Percentiles rank a stretch among this genome's conserved stretches.
Evolutionary conservation across 2,113 vertebrate genomes (phyloP).

Genomic region (Colaptes auratus): DNA sequence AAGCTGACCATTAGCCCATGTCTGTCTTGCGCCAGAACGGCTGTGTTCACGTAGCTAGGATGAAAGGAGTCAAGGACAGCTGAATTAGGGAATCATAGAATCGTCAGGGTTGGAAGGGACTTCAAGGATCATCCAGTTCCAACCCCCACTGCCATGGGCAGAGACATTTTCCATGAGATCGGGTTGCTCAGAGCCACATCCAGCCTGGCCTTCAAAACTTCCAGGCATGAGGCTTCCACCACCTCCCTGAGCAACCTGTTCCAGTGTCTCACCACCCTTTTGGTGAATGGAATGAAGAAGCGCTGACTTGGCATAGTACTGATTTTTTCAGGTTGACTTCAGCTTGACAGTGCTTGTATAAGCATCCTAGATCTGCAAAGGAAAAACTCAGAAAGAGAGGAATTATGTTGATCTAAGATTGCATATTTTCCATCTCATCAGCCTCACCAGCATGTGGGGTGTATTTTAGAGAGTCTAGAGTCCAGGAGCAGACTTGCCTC

Average conservation of each 20-base stretch:
- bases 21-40: rapidly evolving
- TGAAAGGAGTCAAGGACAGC: neutral
- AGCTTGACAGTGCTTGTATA: neutral
- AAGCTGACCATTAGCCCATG: neutral
- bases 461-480: neutral
- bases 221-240: no score
- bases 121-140: no score
- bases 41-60: neutral
- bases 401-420: neutral
- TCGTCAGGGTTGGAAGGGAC: no score
- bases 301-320: neutral
- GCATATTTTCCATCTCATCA: neutral
- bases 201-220: no score
- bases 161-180: no score
- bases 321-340: neutral
- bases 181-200: no score
- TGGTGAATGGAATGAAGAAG: neutral
- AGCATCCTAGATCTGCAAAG: neutral
- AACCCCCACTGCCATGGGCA: no score
- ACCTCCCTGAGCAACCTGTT: no score
- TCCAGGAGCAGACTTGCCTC: neutral
- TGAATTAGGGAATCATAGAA: neutral
- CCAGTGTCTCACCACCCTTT: no score
- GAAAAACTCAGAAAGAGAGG: neutral
- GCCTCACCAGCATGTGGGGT: neutral